Evolutionary conservation across 2,113 vertebrate species (phyloP), one percentile per base, ranked within the genome.

Genomic region (Vidua macroura): DNA sequence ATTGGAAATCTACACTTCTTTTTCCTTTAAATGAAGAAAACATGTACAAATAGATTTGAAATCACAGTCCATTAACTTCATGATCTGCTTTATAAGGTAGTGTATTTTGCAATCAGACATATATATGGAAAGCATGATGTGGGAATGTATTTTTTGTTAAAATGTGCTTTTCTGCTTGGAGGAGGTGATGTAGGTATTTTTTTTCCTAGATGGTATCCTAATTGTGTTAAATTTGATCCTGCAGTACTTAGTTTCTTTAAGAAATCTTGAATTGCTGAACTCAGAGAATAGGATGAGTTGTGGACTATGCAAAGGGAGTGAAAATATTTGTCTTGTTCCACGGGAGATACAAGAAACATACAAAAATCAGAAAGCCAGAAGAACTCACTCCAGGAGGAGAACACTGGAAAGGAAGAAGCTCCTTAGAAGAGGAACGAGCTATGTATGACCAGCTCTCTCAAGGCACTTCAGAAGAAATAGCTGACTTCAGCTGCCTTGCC

Each of bases 401-500:
- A 30, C 70, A 20, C 46, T 82, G 94, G 55, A 9, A 90, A 86
- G 78, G 81, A 77, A 74, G 73, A 82, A 95, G 52, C 39, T 87
- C 51, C 72, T 86, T 35, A 53, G 75, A 92, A 93, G 88, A 92
- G 64, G 92, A 94, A 49, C 0, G 4, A 91, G 80, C 72, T 75
- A 3, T 68, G 53, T 53, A 7, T 30, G 35, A 88, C 76, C 90
- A 53, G 44, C 90, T 90, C 59, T 89, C 33, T 77, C 79, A 92
- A 95, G 93, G 83, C 73, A 48, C 35, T 74, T 48, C n/a, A 81
- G 86, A 91, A 92, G 92, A 93, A 78, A 75, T 8, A 80, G 86
- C 86, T 75, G 85, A 56, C 77, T 86, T 78, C 74, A 85, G 92
- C 92, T 95, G 94, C 92, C 88, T 93, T 81, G 86, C 58, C 62